A percentile compares a stretch with the other conserved stretches of the same genome.
Evolutionary conservation across 2,888 invertebrate genomes (phyloP).

Genomic region (Cantharis rufa): DNA sequence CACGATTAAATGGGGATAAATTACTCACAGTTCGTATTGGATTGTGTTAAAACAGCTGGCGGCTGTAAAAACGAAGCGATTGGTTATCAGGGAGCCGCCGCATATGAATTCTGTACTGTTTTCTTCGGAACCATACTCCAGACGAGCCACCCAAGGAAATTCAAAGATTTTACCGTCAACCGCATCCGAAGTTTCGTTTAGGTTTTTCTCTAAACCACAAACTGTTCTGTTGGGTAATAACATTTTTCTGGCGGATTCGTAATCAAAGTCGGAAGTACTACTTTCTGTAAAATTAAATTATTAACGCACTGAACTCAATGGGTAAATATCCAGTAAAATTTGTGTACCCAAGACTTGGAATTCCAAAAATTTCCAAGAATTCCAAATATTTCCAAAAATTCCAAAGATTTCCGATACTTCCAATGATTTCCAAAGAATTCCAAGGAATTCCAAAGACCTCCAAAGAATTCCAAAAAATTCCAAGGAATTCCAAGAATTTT

Average conservation of each 20-base stretch:
- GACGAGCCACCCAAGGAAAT: conserved; percentile 54
- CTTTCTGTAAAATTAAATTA: too few relatives aligned
- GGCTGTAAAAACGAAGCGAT: conserved; percentile 54
- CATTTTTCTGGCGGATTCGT: not conserved
- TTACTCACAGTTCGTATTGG: not conserved
- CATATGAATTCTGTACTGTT: conserved; percentile 38
- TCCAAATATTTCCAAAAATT: too few relatives aligned
- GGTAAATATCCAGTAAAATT: too few relatives aligned
- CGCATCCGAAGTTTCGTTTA: too few relatives aligned
- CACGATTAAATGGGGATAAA: not conserved
- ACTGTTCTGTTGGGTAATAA: not conserved
- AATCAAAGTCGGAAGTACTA: not conserved
- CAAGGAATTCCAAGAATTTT: too few relatives aligned
- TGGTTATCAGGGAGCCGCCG: conserved; percentile 55
- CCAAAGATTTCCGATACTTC: too few relatives aligned
- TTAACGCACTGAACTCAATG: too few relatives aligned
- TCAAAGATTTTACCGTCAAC: conserved; percentile 44
- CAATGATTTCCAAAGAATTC: too few relatives aligned
- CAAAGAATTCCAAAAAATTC: too few relatives aligned
- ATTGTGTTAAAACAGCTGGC: conserved; percentile 47
- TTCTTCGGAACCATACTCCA: conserved; percentile 46
- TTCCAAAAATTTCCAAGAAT: too few relatives aligned
- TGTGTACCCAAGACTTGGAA: too few relatives aligned
- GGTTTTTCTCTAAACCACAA: conserved; percentile 5
- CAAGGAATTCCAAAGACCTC: too few relatives aligned